A percentile compares a stretch with the other conserved stretches of the same genome.
Evolutionary conservation across 2,797 vertebrate genomes (phyloP).

Genomic region (Merluccius polli): DNA sequence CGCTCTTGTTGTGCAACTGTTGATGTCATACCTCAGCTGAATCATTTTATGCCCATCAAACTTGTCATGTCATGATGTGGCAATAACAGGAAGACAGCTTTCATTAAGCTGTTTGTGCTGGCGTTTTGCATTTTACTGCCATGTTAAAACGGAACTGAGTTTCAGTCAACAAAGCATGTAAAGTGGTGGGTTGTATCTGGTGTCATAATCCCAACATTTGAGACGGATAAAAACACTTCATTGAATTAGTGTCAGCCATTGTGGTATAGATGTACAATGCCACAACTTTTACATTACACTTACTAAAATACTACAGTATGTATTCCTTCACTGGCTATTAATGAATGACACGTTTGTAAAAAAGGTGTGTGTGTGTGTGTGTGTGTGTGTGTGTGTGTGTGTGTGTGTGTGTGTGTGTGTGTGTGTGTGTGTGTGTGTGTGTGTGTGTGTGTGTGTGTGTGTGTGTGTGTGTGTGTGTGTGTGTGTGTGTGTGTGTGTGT

Average conservation of each 20-base stretch:
- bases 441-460: too few relatives aligned
- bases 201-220: slow-evolving; percentile 9
- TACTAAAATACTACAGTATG: background rate
- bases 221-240: background rate
- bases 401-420: too few relatives aligned
- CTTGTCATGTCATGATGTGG: slow-evolving; percentile 15
- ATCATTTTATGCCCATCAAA: slow-evolving; percentile 29
- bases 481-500: too few relatives aligned
- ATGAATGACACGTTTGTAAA: too few relatives aligned
- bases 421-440: too few relatives aligned
- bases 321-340: background rate
- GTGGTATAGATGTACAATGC: background rate
- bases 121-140: slow-evolving; percentile 20
- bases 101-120: slow-evolving; percentile 22
- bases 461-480: too few relatives aligned
- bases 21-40: slow-evolving; percentile 11
- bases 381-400: too few relatives aligned
- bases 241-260: background rate
- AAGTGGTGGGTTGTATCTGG: background rate
- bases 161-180: slow-evolving; percentile 22
- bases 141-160: slow-evolving; percentile 25
- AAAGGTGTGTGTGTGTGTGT: too few relatives aligned
- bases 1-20: slow-evolving; percentile 11
- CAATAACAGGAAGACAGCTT: slow-evolving; percentile 27
- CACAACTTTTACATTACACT: background rate